Conservation (phyloP, 2,113 vertebrate genomes). For the Sebastes schlegelii region DNA sequence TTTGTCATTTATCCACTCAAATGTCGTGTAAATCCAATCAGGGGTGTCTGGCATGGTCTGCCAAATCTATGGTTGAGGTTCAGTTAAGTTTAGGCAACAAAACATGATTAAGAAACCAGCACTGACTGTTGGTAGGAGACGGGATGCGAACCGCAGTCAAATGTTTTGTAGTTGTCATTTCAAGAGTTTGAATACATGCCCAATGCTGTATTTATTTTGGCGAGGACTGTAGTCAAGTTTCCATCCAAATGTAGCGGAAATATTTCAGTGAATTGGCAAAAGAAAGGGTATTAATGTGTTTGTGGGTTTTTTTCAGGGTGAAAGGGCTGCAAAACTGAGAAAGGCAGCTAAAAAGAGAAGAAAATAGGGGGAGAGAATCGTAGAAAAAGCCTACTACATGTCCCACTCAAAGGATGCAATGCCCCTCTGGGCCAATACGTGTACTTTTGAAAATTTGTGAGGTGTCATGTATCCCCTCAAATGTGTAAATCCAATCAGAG, state of each 20-base stretch:
- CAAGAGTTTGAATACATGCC: not conserved
- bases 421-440: not conserved
- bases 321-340: slow-evolving; percentile 32
- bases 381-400: not conserved
- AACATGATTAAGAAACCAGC: not conserved
- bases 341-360: not conserved
- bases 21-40: slow-evolving; percentile 6
- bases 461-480: slow-evolving; percentile 1
- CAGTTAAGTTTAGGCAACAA: not conserved
- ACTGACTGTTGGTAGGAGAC: not conserved
- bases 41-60: not conserved
- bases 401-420: slow-evolving; percentile 11
- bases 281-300: not conserved
- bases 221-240: not conserved
- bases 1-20: slow-evolving; percentile 2
- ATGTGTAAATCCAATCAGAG: slow-evolving; percentile 7
- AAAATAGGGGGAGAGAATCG: slow-evolving; percentile 5
- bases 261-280: not conserved
- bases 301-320: slow-evolving; percentile 39
- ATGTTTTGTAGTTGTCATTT: not conserved
- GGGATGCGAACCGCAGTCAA: not conserved
- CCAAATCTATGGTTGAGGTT: not conserved
- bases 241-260: not conserved
- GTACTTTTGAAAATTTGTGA: not conserved
- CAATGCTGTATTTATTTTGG: not conserved